phyloP scores from a whole-genome alignment of 1,140 invertebrate genomes.

The Bombus impatiens region DNA sequence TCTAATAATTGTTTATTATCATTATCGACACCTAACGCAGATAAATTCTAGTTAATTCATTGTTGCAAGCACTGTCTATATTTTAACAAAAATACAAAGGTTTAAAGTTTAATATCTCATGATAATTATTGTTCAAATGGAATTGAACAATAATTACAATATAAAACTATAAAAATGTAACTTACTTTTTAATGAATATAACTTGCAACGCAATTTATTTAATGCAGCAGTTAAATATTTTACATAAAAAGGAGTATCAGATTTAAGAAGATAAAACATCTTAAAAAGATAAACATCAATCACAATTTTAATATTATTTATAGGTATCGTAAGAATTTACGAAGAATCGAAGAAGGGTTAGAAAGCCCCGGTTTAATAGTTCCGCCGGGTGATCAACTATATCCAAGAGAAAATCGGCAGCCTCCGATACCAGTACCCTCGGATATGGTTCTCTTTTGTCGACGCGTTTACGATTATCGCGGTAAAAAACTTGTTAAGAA shows the following conservation, averaged over 20 bases:
- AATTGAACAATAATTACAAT: too few species aligned
- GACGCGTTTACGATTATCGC: constrained; percentile 96
- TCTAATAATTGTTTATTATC: neutral
- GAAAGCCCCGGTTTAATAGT: constrained; percentile 84
- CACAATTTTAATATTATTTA: constrained; percentile 55
- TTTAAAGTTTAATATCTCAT: neutral
- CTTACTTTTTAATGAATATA: neutral
- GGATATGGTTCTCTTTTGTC: constrained; percentile 96
- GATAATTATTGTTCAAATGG: neutral
- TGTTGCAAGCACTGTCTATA: neutral
- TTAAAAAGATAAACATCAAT: too few species aligned
- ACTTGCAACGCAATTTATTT: neutral
- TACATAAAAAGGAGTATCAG: neutral
- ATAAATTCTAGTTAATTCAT: neutral
- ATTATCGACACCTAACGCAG: neutral
- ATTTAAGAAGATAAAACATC: neutral
- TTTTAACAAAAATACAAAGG: neutral
- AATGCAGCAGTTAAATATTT: neutral
- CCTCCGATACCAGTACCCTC: constrained; percentile 89
- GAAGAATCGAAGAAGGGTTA: constrained; percentile 85
- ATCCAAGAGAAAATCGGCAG: constrained; percentile 83
- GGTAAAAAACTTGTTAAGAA: constrained; percentile 90
- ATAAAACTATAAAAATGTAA: neutral
- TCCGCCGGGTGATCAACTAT: constrained; percentile 82
- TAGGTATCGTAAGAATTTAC: constrained; percentile 86